A percentile compares a stretch with the other conserved stretches of the same genome.
Conservation (phyloP, 2,888 invertebrate species). For the Cerceris ruficornis region DNA sequence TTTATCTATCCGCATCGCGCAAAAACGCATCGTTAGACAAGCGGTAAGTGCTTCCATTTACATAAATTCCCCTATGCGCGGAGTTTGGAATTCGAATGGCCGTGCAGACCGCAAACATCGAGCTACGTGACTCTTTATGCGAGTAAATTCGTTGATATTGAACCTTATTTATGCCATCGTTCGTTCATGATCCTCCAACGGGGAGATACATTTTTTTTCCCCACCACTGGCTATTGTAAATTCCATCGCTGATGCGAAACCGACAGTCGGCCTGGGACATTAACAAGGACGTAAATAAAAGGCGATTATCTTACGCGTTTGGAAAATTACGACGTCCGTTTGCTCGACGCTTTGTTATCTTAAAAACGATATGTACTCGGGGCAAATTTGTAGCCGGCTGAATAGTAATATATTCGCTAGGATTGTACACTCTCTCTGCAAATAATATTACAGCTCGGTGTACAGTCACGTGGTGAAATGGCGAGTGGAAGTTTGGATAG, state of each 20-base stretch:
- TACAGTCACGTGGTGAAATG: no score
- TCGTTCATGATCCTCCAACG: no score
- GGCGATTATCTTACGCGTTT: constrained; percentile 16
- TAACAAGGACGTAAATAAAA: constrained; percentile 12
- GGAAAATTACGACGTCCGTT: neutral
- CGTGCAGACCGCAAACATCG: neutral
- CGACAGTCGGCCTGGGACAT: neutral
- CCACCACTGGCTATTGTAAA: no score
- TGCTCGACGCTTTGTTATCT: constrained; percentile 4
- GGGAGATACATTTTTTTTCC: no score
- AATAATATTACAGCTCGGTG: neutral
- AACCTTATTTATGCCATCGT: no score
- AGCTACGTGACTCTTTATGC: no score
- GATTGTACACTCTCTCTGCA: no score
- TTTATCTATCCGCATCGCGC: constrained; percentile 50
- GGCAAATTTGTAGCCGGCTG: neutral
- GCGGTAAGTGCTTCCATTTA: neutral
- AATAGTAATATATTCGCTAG: neutral
- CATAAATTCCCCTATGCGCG: constrained; percentile 13
- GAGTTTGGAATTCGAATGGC: constrained; percentile 21
- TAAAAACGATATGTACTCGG: neutral
- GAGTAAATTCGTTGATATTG: no score
- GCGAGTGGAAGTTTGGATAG: no score
- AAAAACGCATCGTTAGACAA: constrained; percentile 20
- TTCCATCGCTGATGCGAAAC: no score